A percentile compares a stretch with the other conserved stretches of the same genome.
phyloP scores from a whole-genome alignment of 2,888 invertebrate species.

The Drosophila pseudotalamancana region DNA sequence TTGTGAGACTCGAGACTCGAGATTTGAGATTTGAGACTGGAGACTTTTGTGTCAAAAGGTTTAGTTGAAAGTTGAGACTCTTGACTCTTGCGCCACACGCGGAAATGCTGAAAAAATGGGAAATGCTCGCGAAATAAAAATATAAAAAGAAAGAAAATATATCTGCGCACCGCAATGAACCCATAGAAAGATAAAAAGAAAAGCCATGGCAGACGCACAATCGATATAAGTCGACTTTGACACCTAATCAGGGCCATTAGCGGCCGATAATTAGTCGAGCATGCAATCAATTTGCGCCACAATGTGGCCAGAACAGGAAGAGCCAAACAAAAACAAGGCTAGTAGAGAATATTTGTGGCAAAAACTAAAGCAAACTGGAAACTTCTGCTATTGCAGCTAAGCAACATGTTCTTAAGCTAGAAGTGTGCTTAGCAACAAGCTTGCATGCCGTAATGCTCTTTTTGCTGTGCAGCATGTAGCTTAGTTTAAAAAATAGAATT shows the following conservation, averaged over 20 bases:
- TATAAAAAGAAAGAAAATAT: background rate
- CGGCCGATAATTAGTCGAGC: slow-evolving; percentile 49
- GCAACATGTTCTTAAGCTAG: background rate
- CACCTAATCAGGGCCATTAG: slow-evolving; percentile 62
- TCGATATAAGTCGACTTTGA: slow-evolving; percentile 75
- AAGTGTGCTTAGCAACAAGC: slow-evolving; percentile 18
- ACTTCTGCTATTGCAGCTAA: no score
- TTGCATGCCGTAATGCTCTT: no score
- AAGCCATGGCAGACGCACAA: slow-evolving; percentile 20
- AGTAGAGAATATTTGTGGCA: background rate
- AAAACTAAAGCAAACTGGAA: background rate
- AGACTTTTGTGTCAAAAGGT: slow-evolving; percentile 49
- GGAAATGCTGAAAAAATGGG: slow-evolving; percentile 51
- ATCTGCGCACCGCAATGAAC: slow-evolving; percentile 43
- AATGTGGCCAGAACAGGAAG: slow-evolving; percentile 13
- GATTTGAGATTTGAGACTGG: background rate
- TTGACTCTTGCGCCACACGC: slow-evolving; percentile 31
- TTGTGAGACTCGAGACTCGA: slow-evolving; percentile 54
- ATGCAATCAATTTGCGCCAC: slow-evolving; percentile 55
- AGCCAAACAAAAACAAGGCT: slow-evolving; percentile 18
- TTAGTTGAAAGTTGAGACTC: slow-evolving; percentile 67
- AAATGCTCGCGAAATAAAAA: slow-evolving; percentile 11
- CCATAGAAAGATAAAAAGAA: slow-evolving; percentile 31
- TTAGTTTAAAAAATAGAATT: no score
- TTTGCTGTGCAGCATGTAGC: no score